These are phyloP conservation scores for Dione vanillae DNA, from an alignment of 2,888 invertebrate genomes.

Conservation along the genomic window DNA sequence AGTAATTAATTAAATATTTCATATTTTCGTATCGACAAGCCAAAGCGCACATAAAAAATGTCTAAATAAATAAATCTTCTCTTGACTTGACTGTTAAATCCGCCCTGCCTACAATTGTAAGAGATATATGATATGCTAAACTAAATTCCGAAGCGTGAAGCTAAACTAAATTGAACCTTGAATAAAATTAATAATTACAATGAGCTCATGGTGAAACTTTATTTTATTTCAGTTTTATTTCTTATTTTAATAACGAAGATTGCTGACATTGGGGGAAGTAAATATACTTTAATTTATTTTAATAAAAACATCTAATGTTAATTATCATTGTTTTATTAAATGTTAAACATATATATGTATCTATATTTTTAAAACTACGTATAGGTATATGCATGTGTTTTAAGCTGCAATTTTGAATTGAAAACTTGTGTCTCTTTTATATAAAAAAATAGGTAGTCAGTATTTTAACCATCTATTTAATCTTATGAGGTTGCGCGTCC, in stretches of 20 bases:
- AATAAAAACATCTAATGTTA: constrained; percentile 16
- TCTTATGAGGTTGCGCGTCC: constrained; percentile 36
- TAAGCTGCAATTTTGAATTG: background rate
- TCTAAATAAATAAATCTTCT: too few relatives aligned
- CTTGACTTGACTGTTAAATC: too few relatives aligned
- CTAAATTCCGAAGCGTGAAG: too few relatives aligned
- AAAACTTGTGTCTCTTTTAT: background rate
- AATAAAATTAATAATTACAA: background rate
- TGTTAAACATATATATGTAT: background rate
- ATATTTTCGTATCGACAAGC: too few relatives aligned
- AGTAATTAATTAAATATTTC: too few relatives aligned
- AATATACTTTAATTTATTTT: background rate
- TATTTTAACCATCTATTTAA: constrained; percentile 43
- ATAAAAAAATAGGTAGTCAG: background rate
- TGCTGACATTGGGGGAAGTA: constrained; percentile 57
- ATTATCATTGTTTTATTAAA: background rate
- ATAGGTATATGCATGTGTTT: too few relatives aligned
- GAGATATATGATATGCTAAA: too few relatives aligned
- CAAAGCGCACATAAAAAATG: too few relatives aligned
- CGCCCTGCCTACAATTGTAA: too few relatives aligned
- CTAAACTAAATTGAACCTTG: too few relatives aligned
- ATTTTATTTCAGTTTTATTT: constrained; percentile 75
- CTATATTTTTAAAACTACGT: background rate
- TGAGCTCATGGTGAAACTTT: constrained; percentile 21
- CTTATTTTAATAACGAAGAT: constrained; percentile 62